Percentiles rank a stretch among this genome's conserved stretches.
Evolutionary conservation across 2,888 invertebrate genomes (phyloP).

Genomic region (Drosophila planitibia): DNA sequence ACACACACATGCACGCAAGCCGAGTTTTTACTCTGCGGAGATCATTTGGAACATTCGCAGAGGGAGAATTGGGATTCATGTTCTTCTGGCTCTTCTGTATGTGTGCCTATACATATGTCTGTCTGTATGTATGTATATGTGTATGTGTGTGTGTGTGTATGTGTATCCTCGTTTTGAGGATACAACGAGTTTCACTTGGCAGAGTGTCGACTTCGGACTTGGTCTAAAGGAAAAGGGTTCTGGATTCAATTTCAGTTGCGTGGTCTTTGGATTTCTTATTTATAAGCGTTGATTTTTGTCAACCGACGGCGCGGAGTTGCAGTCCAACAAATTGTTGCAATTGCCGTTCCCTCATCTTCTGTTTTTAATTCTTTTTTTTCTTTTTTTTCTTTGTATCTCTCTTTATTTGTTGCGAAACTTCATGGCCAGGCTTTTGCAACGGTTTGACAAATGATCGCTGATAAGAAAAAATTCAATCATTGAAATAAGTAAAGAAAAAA

Average conservation of each 20-base stretch:
- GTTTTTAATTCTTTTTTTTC: background rate
- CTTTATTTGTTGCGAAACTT: constrained; percentile 16
- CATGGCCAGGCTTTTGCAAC: constrained; percentile 22
- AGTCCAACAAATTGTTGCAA: constrained; percentile 65
- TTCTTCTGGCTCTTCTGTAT: constrained; percentile 1
- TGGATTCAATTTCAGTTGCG: constrained; percentile 43
- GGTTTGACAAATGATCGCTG: constrained; percentile 64
- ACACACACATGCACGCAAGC: background rate
- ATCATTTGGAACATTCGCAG: constrained; percentile 21
- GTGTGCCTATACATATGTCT: background rate
- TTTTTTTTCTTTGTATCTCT: background rate
- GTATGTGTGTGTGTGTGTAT: background rate
- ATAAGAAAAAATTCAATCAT: constrained; percentile 46
- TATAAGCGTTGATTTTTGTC: constrained; percentile 58
- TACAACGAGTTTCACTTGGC: constrained; percentile 33
- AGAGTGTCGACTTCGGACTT: constrained; percentile 1
- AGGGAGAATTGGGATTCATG: constrained; percentile 17
- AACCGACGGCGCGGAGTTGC: constrained; percentile 29
- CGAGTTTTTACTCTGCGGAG: constrained; percentile 9
- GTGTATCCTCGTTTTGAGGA: background rate
- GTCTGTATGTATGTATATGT: background rate
- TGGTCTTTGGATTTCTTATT: constrained; percentile 59
- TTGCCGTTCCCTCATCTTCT: constrained; percentile 29
- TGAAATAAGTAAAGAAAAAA: constrained; percentile 17
- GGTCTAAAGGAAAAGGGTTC: constrained; percentile 9